Evolutionary conservation across 1,140 invertebrate species (phyloP).

Genomic region (Eupeodes corollae): DNA sequence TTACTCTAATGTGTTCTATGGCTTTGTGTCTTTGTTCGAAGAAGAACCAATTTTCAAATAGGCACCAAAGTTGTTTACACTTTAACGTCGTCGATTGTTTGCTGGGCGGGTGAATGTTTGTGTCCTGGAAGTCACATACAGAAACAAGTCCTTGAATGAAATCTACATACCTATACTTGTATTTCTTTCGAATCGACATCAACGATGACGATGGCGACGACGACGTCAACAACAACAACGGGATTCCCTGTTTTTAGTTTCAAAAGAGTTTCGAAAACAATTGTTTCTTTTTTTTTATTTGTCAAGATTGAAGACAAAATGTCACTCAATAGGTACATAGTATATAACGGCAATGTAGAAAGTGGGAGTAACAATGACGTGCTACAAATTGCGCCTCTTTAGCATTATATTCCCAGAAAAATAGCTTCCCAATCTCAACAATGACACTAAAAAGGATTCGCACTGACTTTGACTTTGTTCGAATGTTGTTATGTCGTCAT

Average conservation of each 20-base stretch:
- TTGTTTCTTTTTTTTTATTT: not conserved
- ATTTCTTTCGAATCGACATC: no score
- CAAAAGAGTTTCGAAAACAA: not conserved
- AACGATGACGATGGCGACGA: no score
- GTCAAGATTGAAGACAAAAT: not conserved
- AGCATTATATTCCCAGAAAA: not conserved
- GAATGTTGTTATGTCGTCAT: not conserved
- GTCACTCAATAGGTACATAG: not conserved
- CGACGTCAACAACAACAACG: no score
- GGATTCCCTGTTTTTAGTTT: no score
- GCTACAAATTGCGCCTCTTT: not conserved
- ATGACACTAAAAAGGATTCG: not conserved
- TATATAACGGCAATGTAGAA: no score
- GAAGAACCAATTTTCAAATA: no score
- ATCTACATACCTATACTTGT: no score
- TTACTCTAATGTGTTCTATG: no score
- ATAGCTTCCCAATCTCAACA: not conserved
- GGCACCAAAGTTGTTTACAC: not conserved
- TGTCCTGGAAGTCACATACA: no score
- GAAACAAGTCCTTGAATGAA: no score
- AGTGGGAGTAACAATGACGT: not conserved
- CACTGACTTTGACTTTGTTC: not conserved
- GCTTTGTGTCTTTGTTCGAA: no score
- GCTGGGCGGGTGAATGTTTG: no score
- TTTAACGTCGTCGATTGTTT: not conserved